These are phyloP conservation scores for Pteronotus mesoamericanus DNA, from an alignment of 2,797 vertebrate species.

Conservation along the genomic window DNA sequence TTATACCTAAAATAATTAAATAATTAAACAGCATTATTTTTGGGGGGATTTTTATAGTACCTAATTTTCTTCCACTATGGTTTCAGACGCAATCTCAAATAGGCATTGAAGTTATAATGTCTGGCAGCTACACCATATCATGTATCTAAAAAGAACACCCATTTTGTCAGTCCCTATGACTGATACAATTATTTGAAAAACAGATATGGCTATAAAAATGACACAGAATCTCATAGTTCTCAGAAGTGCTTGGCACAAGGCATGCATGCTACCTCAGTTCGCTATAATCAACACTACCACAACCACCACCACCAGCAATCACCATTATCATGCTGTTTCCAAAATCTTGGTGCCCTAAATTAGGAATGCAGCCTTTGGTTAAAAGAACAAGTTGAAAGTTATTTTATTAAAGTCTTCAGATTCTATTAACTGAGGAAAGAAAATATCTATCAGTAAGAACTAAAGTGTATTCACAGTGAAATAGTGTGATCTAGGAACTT, in stretches of 20 bases:
- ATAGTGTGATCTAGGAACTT: not conserved
- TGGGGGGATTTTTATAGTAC: too few species aligned
- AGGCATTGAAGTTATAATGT: not conserved
- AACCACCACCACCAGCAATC: not conserved
- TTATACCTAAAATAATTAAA: not conserved
- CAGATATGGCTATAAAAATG: not conserved
- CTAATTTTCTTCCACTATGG: not conserved
- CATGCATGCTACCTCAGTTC: not conserved
- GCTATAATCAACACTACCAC: not conserved
- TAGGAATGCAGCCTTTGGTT: not conserved
- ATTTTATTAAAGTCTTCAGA: not conserved
- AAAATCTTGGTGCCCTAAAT: not conserved
- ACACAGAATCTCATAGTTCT: not conserved
- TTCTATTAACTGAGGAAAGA: not conserved
- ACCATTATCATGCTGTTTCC: not conserved
- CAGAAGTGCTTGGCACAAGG: not conserved
- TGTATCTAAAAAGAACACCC: not conserved
- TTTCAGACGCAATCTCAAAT: not conserved
- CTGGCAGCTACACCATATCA: not conserved
- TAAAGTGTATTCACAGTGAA: not conserved
- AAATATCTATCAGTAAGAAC: not conserved
- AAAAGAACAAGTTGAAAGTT: not conserved
- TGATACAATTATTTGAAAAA: not conserved
- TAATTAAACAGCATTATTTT: slow-evolving; percentile 7
- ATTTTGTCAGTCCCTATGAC: not conserved